Evolutionary conservation across 2,113 vertebrate genomes (phyloP).

Genomic region (Crocuta crocuta): DNA sequence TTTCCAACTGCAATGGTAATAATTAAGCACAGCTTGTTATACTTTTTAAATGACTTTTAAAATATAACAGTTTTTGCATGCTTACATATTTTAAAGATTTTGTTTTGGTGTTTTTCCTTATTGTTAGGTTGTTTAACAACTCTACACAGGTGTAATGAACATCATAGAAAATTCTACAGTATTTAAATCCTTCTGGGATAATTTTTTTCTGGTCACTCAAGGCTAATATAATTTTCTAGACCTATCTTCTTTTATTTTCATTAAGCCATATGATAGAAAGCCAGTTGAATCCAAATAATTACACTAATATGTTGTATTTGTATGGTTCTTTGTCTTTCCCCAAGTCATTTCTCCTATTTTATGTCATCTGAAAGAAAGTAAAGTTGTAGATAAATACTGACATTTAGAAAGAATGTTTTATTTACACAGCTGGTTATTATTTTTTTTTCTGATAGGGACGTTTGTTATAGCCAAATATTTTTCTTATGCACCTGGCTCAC

Average conservation of each 20-base stretch:
- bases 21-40: background rate
- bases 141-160: background rate
- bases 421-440: slow-evolving; percentile 62
- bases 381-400: background rate
- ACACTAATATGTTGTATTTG: background rate
- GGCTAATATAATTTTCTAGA: background rate
- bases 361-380: slow-evolving; percentile 37
- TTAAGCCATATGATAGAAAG: background rate
- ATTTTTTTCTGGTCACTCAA: background rate
- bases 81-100: slow-evolving; percentile 21
- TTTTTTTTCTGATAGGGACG: background rate
- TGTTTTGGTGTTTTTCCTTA: background rate
- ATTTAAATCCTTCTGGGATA: slow-evolving; percentile 12
- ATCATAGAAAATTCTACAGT: background rate
- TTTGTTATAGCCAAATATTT: background rate
- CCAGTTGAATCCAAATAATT: background rate
- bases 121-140: background rate
- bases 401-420: slow-evolving; percentile 55
- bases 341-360: slow-evolving; percentile 2
- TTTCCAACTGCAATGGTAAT: background rate
- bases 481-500: slow-evolving; percentile 2
- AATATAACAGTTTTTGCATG: background rate
- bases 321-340: slow-evolving; percentile 6
- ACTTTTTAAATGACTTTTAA: background rate
- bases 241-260: background rate